A percentile compares a stretch with the other conserved stretches of the same genome.
Evolutionary conservation across 2,113 vertebrate genomes (phyloP).

Genomic region (Calonectris borealis): DNA sequence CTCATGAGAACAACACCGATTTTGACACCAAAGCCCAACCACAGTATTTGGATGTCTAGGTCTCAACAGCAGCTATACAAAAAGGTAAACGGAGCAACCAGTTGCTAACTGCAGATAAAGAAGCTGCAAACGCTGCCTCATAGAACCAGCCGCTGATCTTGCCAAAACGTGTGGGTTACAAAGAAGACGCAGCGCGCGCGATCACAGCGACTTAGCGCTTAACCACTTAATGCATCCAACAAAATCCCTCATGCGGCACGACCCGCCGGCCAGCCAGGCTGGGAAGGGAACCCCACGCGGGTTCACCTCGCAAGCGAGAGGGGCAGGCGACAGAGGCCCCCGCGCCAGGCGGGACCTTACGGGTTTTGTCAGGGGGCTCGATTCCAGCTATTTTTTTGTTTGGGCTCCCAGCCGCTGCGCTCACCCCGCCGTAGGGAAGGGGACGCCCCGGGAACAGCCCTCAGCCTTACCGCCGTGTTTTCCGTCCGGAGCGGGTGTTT

Average conservation of each 20-base stretch:
- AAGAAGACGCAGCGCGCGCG: not conserved
- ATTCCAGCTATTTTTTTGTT: fast-evolving
- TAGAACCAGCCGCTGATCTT: too few relatives aligned
- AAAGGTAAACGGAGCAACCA: not conserved
- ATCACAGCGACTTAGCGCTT: not conserved
- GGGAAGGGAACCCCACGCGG: too few relatives aligned
- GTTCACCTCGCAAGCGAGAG: fast-evolving
- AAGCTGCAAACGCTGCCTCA: not conserved
- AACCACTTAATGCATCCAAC: fast-evolving
- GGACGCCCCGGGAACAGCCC: not conserved
- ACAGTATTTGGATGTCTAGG: not conserved
- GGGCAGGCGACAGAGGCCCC: too few relatives aligned
- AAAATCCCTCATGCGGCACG: fast-evolving
- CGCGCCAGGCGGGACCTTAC: fast-evolving
- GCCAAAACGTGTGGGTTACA: not conserved
- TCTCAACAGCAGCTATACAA: not conserved
- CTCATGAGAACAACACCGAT: not conserved
- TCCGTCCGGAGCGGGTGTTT: not conserved
- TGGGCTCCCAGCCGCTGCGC: not conserved
- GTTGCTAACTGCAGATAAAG: not conserved
- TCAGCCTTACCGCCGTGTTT: not conserved
- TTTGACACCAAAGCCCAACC: not conserved
- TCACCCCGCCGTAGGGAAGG: not conserved
- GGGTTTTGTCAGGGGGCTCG: too few relatives aligned
- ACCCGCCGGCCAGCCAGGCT: not conserved